phyloP scores from a whole-genome alignment of 2,888 invertebrate species.

The Troides aeacus region DNA sequence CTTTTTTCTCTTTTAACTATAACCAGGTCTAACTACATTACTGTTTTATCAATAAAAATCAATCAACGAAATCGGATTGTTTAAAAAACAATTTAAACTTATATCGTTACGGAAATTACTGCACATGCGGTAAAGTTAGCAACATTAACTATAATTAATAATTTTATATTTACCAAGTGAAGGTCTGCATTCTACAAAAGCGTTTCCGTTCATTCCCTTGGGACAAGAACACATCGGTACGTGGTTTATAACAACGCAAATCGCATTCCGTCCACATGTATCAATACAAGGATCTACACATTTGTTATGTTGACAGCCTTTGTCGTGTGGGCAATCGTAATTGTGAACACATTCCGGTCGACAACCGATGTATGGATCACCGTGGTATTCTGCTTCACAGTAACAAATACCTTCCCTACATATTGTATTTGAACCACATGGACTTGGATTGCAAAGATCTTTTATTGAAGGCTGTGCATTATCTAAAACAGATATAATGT shows the following conservation, averaged over 20 bases:
- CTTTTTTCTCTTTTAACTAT: background rate
- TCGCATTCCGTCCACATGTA: slow-evolving; percentile 85
- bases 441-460: slow-evolving; percentile 82
- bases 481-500: slow-evolving; percentile 44
- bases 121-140: background rate
- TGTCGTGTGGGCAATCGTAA: slow-evolving; percentile 82
- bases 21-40: too few relatives aligned
- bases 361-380: slow-evolving; percentile 84
- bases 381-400: slow-evolving; percentile 82
- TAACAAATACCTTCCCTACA: slow-evolving; percentile 81
- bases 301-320: slow-evolving; percentile 84
- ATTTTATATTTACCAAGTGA: slow-evolving; percentile 66
- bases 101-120: too few relatives aligned
- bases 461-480: slow-evolving; percentile 37
- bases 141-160: background rate
- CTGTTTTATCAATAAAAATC: background rate
- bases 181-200: slow-evolving; percentile 81
- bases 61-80: background rate
- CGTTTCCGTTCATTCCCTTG: slow-evolving; percentile 83
- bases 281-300: slow-evolving; percentile 87
- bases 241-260: slow-evolving; percentile 86
- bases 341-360: slow-evolving; percentile 86
- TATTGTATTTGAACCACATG: slow-evolving; percentile 83
- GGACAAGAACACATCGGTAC: slow-evolving; percentile 86
- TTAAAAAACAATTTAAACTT: too few relatives aligned